Conservation (phyloP, 2,888 invertebrate genomes). For the Boloria selene region DNA sequence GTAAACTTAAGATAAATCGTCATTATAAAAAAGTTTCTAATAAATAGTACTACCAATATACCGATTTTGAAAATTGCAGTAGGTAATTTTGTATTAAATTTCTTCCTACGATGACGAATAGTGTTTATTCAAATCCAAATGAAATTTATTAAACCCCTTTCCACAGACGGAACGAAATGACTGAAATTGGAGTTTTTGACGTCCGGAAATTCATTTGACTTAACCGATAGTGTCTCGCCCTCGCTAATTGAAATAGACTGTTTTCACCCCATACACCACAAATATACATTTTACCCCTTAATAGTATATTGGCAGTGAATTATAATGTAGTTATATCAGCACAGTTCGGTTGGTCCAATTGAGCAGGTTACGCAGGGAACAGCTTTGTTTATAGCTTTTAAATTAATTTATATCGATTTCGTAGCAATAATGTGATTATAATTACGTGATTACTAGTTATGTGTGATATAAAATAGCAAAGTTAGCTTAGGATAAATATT, state of each 20-base stretch:
- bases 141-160: constrained; percentile 11
- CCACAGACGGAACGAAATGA: constrained; percentile 10
- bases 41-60: too few relatives aligned
- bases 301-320: constrained; percentile 2
- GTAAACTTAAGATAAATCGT: not conserved
- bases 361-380: not conserved
- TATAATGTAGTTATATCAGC: constrained; percentile 14
- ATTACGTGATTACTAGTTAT: too few relatives aligned
- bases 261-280: constrained; percentile 19
- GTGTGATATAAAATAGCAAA: too few relatives aligned
- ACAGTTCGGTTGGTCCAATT: constrained; percentile 16
- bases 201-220: constrained; percentile 39
- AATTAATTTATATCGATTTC: not conserved
- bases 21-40: too few relatives aligned
- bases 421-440: too few relatives aligned
- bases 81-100: too few relatives aligned
- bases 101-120: not conserved
- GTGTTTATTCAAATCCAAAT: not conserved
- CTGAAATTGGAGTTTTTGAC: constrained; percentile 32
- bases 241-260: constrained; percentile 40
- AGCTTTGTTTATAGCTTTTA: not conserved
- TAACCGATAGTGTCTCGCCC: constrained; percentile 34
- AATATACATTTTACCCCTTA: constrained; percentile 23
- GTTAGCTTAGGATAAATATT: too few relatives aligned
- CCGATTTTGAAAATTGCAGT: too few relatives aligned